Conservation (phyloP, 2,888 invertebrate genomes). For the Priocnemis perturbator region DNA sequence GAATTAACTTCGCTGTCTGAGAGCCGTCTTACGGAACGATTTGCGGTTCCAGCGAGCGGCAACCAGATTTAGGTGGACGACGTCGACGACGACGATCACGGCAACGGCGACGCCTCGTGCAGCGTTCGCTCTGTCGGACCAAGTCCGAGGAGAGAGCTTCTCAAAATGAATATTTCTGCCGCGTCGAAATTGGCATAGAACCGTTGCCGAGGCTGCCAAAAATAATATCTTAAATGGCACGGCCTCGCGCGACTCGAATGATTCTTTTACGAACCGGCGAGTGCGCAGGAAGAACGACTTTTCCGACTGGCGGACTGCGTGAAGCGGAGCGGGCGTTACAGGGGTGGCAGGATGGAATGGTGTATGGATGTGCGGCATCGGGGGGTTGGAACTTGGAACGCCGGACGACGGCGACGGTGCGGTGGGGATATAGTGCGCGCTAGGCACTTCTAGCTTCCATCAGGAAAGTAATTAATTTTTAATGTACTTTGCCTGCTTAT, state of each 20-base stretch:
- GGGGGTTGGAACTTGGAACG: too few relatives aligned
- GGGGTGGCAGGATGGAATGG: slow-evolving; percentile 7
- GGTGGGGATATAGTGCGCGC: slow-evolving; percentile 53
- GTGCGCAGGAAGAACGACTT: slow-evolving; percentile 10
- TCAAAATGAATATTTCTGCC: too few relatives aligned
- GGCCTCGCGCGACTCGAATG: neutral
- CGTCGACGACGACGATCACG: too few relatives aligned
- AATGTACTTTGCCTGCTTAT: slow-evolving; percentile 75
- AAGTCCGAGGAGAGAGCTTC: too few relatives aligned
- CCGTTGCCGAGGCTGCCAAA: too few relatives aligned
- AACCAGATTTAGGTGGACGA: slow-evolving; percentile 34
- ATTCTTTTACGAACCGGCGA: neutral
- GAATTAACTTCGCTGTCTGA: slow-evolving; percentile 38
- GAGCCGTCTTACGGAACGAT: slow-evolving; percentile 38
- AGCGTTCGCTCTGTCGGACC: too few relatives aligned
- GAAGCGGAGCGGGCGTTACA: slow-evolving; percentile 2
- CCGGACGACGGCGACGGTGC: slow-evolving; percentile 17
- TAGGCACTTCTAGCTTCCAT: slow-evolving; percentile 74
- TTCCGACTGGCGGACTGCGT: neutral
- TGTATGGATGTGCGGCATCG: too few relatives aligned
- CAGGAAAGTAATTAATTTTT: slow-evolving; percentile 76
- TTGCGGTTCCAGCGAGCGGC: slow-evolving; percentile 37
- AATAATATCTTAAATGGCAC: neutral
- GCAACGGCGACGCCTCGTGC: too few relatives aligned
- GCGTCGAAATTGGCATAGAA: too few relatives aligned